Evolutionary conservation across 2,113 vertebrate genomes (phyloP).

Genomic region (Indicator indicator): DNA sequence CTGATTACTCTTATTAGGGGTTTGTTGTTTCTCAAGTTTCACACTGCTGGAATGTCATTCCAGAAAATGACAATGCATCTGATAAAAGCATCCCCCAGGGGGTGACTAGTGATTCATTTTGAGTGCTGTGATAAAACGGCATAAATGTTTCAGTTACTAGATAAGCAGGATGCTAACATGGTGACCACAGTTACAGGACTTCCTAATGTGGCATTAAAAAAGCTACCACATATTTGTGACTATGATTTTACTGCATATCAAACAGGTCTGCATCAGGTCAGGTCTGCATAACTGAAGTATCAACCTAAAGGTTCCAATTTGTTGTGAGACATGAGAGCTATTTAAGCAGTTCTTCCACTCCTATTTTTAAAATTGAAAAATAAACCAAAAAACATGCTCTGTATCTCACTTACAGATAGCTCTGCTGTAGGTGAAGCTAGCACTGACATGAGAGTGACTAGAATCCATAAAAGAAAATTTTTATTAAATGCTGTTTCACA

Average conservation of each 20-base stretch:
- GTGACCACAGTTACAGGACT: not conserved
- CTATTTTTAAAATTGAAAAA: not conserved
- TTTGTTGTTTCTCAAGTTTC: constrained; percentile 24
- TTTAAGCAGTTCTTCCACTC: not conserved
- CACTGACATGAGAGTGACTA: not conserved
- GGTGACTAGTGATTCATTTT: not conserved
- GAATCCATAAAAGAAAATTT: not conserved
- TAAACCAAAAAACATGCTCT: not conserved
- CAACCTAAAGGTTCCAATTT: not conserved
- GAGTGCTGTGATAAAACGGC: constrained; percentile 8
- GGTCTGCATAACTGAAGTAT: not conserved
- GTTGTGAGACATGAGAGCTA: not conserved
- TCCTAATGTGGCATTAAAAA: constrained; percentile 1
- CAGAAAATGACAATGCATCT: constrained; percentile 25
- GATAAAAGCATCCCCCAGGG: not conserved
- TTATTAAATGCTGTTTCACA: not conserved
- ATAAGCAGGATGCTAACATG: not conserved
- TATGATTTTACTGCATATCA: not conserved
- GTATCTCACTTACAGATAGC: not conserved
- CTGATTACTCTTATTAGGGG: not conserved
- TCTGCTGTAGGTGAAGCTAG: not conserved
- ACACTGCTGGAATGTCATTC: not conserved
- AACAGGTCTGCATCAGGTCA: not conserved
- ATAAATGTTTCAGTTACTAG: not conserved
- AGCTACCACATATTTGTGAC: not conserved